Base-by-base conservation (phyloP, 2,888 invertebrate genomes). In the Rotaria sp. region DNA sequence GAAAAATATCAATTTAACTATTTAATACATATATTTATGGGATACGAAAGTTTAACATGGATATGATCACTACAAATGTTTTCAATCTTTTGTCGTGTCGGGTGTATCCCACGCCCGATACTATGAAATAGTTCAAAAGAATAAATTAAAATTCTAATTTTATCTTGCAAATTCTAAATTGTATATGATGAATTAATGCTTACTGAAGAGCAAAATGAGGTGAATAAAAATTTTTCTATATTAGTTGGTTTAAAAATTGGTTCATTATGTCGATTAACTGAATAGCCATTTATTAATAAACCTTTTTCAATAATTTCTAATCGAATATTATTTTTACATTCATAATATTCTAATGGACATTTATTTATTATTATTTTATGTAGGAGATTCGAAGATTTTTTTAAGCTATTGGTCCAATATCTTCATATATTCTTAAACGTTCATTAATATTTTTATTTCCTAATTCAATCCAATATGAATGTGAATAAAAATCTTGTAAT, bases 201-300 rank as follows among this genome's bases (percentile, higher is more conserved):
- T 45, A 45, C 45, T 45, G 5, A 45, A 45, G 45, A 45, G 5
- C 45, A 45, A 10, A 45, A 45, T 45, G 45, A 45, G 45, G 45
- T 45, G 45, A 45, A 89, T 85, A 89, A 89, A 84, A 89, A 89
- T 86, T 89, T 89, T 8, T 57, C 21, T 24, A 48, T 38, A 52
- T 86, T 52, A 30, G 30, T 50, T 48, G 86, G 85, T 59, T 86
- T 86, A 38, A 50, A 21, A 15, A 84, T 15, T 41, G 45, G 24
- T 26, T n/a, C 59, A 30, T 50, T 84, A 30, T 67, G 48, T 84
- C 84, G 86, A 84, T 84, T n/a, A n/a, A 80, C 50, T 26, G 50
- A 86, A 74, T 74, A 86, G 15, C 86, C 86, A 75, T 74, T 86
- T 7, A 48, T 57, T 55, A 86, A 30, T 67, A 67, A 24, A 52